Conservation (phyloP, 2,888 invertebrate species). For the Cerastis rubricosa region DNA sequence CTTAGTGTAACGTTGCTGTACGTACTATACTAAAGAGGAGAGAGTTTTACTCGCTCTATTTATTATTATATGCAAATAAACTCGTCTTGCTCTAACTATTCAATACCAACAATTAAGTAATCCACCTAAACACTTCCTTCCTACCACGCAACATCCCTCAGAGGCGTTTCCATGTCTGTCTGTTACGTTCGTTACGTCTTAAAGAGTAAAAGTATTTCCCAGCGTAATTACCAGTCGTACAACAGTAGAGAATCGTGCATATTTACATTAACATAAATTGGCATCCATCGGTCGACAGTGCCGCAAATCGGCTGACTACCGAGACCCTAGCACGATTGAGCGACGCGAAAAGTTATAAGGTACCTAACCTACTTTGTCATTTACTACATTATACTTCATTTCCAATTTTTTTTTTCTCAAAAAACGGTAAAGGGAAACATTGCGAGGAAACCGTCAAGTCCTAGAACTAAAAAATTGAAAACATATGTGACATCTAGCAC, state of each 20-base stretch:
- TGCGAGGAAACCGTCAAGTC: too few species aligned
- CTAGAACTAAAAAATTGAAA: too few species aligned
- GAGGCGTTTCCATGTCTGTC: slow-evolving; percentile 58
- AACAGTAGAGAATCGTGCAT: slow-evolving; percentile 68
- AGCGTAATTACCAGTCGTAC: slow-evolving; percentile 70
- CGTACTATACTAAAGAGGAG: neutral
- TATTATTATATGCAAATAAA: slow-evolving; percentile 18
- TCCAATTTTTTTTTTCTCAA: too few species aligned
- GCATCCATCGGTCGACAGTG: slow-evolving; percentile 57
- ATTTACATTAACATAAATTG: slow-evolving; percentile 67
- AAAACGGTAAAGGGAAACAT: too few species aligned
- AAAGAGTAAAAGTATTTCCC: slow-evolving; percentile 66
- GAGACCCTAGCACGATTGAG: neutral
- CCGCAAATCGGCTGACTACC: slow-evolving; percentile 54
- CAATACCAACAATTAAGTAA: slow-evolving; percentile 45
- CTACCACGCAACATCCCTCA: slow-evolving; percentile 35
- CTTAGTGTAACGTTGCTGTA: neutral
- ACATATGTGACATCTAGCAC: too few species aligned
- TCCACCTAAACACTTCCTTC: slow-evolving; percentile 48
- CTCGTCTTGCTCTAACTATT: slow-evolving; percentile 16
- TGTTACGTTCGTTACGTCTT: slow-evolving; percentile 49
- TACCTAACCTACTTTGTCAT: too few species aligned
- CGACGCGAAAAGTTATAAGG: neutral
- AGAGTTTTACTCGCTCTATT: neutral
- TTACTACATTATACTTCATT: too few species aligned